A percentile compares a stretch with the other conserved stretches of the same genome.
Conservation (phyloP, 2,113 vertebrate genomes). For the Halichoerus grypus region DNA sequence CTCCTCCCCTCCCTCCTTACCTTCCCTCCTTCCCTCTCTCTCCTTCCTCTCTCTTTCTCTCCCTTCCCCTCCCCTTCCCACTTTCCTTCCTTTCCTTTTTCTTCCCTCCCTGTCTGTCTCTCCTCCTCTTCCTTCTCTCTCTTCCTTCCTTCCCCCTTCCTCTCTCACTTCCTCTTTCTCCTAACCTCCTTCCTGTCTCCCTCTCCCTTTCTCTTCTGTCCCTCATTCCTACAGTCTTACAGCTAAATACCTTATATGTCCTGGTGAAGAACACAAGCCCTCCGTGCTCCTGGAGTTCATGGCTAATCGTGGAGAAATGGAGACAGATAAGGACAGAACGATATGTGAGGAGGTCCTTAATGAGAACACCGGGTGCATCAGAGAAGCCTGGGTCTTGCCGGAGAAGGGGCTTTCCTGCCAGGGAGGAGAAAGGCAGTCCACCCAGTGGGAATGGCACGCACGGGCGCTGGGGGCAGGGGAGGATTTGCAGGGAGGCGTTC, state of each 20-base stretch:
- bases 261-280: neutral
- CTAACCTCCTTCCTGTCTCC: rapidly evolving
- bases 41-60: rapidly evolving
- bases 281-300: rapidly evolving
- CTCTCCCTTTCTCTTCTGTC: neutral
- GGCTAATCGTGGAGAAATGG: neutral
- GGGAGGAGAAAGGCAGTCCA: rapidly evolving
- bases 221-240: neutral
- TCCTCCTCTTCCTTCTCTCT: rapidly evolving
- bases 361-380: rapidly evolving
- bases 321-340: too few species aligned
- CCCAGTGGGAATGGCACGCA: rapidly evolving
- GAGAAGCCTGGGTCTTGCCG: too few species aligned
- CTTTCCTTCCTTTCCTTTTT: too few species aligned
- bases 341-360: rapidly evolving
- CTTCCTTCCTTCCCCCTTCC: rapidly evolving
- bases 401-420: rapidly evolving
- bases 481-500: neutral
- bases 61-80: too few species aligned
- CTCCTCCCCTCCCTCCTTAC: rapidly evolving
- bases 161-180: rapidly evolving
- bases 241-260: rapidly evolving
- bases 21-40: rapidly evolving
- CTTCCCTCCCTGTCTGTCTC: too few species aligned
- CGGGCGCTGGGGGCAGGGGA: rapidly evolving